phyloP scores from a whole-genome alignment of 2,797 vertebrate species.

The Micromesistius poutassou region DNA sequence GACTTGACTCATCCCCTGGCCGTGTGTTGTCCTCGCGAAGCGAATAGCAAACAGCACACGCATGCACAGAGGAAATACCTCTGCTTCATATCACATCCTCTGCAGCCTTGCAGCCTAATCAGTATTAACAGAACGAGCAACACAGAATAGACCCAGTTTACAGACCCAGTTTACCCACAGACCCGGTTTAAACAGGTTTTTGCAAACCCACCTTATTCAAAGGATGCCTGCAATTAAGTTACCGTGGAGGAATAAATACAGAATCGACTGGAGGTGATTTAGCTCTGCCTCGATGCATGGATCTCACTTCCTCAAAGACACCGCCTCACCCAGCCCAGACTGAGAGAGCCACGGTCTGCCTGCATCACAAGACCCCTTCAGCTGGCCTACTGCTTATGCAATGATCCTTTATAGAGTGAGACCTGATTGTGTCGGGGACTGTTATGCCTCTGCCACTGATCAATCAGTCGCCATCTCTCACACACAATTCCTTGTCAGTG shows the following conservation, averaged over 20 bases:
- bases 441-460: slow-evolving; percentile 50
- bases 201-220: neutral
- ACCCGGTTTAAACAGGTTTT: no score
- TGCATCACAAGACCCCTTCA: slow-evolving; percentile 60
- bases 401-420: slow-evolving; percentile 54
- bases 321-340: slow-evolving; percentile 57
- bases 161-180: neutral
- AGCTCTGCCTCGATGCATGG: slow-evolving; percentile 65
- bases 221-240: neutral
- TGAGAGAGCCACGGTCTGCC: slow-evolving; percentile 44
- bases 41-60: neutral
- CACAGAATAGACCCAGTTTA: neutral
- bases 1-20: neutral
- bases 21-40: neutral
- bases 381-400: slow-evolving; percentile 50
- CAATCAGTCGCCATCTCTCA: slow-evolving; percentile 9
- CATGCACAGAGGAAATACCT: neutral
- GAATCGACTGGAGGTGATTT: neutral
- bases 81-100: neutral
- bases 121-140: neutral
- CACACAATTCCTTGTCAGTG: neutral
- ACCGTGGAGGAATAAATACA: neutral
- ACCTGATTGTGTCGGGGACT: slow-evolving; percentile 58
- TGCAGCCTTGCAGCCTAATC: neutral
- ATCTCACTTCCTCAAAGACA: slow-evolving; percentile 67